These are phyloP conservation scores for Apis dorsata DNA, from an alignment of 1,140 invertebrate genomes.

Conservation along the genomic window DNA sequence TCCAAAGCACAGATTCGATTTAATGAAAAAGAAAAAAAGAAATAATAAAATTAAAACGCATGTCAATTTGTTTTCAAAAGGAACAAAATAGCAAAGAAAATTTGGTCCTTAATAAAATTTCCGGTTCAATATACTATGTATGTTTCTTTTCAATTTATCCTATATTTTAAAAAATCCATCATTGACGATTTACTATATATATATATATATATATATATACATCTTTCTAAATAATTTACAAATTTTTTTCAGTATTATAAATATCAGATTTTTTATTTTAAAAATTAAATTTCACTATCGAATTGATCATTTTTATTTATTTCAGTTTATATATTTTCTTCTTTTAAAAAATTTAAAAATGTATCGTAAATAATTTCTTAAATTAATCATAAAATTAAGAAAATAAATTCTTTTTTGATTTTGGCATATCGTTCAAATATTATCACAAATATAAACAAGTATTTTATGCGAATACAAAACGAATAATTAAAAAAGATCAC, in stretches of 20 bases:
- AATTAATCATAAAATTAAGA: neutral
- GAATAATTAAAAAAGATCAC: neutral
- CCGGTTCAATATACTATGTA: constrained; percentile 66
- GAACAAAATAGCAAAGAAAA: constrained; percentile 44
- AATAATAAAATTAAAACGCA: constrained; percentile 18
- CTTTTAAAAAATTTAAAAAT: too few relatives aligned
- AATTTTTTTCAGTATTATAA: too few relatives aligned
- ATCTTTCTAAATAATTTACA: too few relatives aligned
- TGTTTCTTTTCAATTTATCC: constrained; percentile 16
- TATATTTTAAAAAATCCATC: neutral
- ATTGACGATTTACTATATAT: too few relatives aligned
- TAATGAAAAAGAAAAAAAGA: constrained; percentile 21
- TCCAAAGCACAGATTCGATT: constrained; percentile 53
- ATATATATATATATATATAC: too few relatives aligned
- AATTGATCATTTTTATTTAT: too few relatives aligned
- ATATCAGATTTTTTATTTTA: too few relatives aligned
- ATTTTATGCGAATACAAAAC: neutral
- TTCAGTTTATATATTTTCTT: too few relatives aligned
- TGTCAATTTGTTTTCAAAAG: constrained; percentile 60
- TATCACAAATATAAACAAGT: neutral
- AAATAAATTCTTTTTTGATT: neutral
- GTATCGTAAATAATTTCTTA: too few relatives aligned
- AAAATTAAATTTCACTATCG: too few relatives aligned
- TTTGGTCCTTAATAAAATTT: constrained; percentile 74
- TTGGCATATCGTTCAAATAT: neutral